Conservation (phyloP, 1,140 invertebrate genomes). For the Carposina sasakii region DNA sequence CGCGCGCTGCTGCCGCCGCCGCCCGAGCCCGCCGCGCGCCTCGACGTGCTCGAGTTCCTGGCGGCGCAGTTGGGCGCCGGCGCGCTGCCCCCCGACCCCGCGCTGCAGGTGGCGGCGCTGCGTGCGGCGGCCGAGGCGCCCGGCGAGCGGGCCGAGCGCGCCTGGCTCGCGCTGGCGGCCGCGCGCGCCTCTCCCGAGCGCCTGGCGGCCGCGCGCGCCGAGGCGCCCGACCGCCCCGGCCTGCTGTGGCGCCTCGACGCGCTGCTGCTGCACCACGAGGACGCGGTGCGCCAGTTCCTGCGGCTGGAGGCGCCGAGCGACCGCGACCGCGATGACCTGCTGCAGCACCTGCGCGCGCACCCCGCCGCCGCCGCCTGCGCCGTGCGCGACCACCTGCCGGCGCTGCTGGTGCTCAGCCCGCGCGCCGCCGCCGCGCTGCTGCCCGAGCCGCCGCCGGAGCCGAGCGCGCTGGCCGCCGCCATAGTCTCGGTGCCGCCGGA, state of each 20-base stretch:
- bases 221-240: conserved; percentile 34
- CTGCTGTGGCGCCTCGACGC: conserved; percentile 43
- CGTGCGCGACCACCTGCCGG: conserved; percentile 30
- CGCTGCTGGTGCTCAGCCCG: conserved; percentile 41
- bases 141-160: conserved; percentile 43
- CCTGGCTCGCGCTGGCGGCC: conserved; percentile 37
- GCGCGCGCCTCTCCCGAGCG: conserved; percentile 25
- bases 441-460: conserved; percentile 33
- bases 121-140: conserved; percentile 23
- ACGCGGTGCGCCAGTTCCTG: conserved; percentile 50
- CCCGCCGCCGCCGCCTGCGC: conserved; percentile 31
- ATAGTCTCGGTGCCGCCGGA: conserved; percentile 40
- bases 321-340: conserved; percentile 52
- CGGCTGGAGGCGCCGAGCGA: conserved; percentile 41
- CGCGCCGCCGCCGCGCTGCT: conserved; percentile 43
- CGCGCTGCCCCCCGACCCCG: conserved; percentile 44
- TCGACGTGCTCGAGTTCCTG: conserved; percentile 54
- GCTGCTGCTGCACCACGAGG: conserved; percentile 30
- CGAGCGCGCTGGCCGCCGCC: conserved; percentile 48
- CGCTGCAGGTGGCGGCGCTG: conserved; percentile 34
- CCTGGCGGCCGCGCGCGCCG: conserved; percentile 6
- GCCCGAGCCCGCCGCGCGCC: too few relatives aligned
- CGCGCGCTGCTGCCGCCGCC: conserved; percentile 50
- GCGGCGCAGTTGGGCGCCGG: conserved; percentile 42
- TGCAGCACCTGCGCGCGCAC: conserved; percentile 50